A percentile compares a stretch with the other conserved stretches of the same genome.
Evolutionary conservation across 2,888 invertebrate genomes (phyloP).

Genomic region (Parnassius apollo): DNA sequence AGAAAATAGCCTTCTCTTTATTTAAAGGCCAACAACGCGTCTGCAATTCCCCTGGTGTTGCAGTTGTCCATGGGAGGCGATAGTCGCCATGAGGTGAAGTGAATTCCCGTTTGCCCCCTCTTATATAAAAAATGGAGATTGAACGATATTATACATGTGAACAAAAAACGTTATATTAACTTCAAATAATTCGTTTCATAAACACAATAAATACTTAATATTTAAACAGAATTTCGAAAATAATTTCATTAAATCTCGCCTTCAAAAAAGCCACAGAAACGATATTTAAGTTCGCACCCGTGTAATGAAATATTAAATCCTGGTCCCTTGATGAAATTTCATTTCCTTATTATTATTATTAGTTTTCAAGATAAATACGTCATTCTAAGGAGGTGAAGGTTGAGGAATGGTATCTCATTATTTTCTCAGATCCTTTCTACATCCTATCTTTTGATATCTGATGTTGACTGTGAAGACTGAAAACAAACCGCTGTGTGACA

Average conservation of each 20-base stretch:
- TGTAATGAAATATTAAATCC: slow-evolving; percentile 23
- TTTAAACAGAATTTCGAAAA: slow-evolving; percentile 11
- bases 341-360: slow-evolving; percentile 25
- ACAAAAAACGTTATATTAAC: too few species aligned
- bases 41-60: too few species aligned
- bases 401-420: slow-evolving; percentile 1
- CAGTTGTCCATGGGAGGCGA: too few species aligned
- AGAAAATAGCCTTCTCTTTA: too few species aligned
- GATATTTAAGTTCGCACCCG: slow-evolving; percentile 15
- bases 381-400: neutral
- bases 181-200: neutral
- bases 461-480: slow-evolving; percentile 1
- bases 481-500: neutral
- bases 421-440: slow-evolving; percentile 14
- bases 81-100: too few species aligned
- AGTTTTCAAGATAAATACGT: slow-evolving; percentile 21
- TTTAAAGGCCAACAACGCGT: too few species aligned
- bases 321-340: slow-evolving; percentile 18
- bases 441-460: neutral
- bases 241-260: slow-evolving; percentile 16
- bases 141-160: too few species aligned
- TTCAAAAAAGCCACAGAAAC: slow-evolving; percentile 21
- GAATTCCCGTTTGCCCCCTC: too few species aligned
- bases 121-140: too few species aligned
- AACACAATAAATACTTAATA: slow-evolving; percentile 10